Evolutionary conservation across 2,888 invertebrate genomes (phyloP).

Genomic region (Sthenelais limicola): DNA sequence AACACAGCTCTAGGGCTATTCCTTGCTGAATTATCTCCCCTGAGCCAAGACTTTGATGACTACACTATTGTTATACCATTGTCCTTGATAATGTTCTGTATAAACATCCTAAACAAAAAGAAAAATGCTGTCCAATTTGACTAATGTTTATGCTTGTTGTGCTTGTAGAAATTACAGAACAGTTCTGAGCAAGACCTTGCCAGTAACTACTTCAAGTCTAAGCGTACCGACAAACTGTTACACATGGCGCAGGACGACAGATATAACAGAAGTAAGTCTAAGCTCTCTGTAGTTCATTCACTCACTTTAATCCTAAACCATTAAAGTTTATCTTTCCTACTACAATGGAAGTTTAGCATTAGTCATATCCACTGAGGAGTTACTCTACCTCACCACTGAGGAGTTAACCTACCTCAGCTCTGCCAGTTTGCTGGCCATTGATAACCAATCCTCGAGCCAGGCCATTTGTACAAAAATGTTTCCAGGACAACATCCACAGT

Average conservation of each 20-base stretch:
- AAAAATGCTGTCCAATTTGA: neutral
- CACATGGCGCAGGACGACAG: conserved; percentile 74
- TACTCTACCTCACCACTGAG: neutral
- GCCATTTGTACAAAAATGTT: too few relatives aligned
- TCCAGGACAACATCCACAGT: too few relatives aligned
- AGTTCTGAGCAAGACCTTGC: conserved; percentile 78
- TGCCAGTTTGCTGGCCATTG: conserved; percentile 21
- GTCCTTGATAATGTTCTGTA: too few relatives aligned
- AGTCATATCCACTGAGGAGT: too few relatives aligned
- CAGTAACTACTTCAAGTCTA: conserved; percentile 82
- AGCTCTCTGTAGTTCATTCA: neutral
- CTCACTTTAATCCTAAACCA: neutral
- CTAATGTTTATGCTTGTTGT: conserved; percentile 11
- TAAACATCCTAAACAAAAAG: neutral
- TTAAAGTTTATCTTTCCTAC: too few relatives aligned
- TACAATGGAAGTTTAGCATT: too few relatives aligned
- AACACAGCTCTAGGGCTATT: too few relatives aligned
- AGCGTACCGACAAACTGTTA: conserved; percentile 78
- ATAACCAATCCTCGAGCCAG: too few relatives aligned
- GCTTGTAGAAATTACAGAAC: conserved; percentile 74
- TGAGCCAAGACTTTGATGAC: too few relatives aligned
- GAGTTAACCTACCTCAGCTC: neutral
- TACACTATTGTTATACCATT: too few relatives aligned
- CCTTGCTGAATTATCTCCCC: too few relatives aligned
- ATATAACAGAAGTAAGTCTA: conserved; percentile 21